Percentiles rank a stretch among this genome's conserved stretches.
phyloP scores from a whole-genome alignment of 2,797 vertebrate genomes.

The Trematomus bernacchii region DNA sequence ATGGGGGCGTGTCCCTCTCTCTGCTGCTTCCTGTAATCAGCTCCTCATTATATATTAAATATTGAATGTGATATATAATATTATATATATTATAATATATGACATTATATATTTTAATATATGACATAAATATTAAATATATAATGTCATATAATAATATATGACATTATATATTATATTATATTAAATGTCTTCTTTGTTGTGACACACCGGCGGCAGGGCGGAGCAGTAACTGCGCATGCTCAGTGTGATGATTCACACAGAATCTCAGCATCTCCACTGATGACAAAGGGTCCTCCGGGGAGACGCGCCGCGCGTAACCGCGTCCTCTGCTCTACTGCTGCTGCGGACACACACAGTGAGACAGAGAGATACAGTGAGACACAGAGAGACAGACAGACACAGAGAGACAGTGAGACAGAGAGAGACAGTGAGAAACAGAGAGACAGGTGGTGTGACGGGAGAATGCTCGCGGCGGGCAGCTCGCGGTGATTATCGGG shows the following conservation, averaged over 20 bases:
- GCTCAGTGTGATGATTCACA: constrained; percentile 26
- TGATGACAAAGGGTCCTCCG: constrained; percentile 61
- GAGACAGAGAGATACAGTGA: not conserved
- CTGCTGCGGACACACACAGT: constrained; percentile 20
- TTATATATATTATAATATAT: too few relatives aligned
- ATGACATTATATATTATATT: not conserved
- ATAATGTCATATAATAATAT: not conserved
- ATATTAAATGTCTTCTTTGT: not conserved
- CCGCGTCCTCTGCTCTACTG: constrained; percentile 38
- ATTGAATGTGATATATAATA: too few relatives aligned
- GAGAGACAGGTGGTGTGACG: not conserved
- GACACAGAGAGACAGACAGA: not conserved
- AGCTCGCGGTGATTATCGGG: constrained; percentile 35
- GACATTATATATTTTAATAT: too few relatives aligned
- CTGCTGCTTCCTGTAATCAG: too few relatives aligned
- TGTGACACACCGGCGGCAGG: constrained; percentile 11
- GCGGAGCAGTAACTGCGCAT: constrained; percentile 47
- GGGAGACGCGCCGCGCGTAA: constrained; percentile 58
- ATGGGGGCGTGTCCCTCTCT: too few relatives aligned
- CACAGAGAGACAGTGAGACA: not conserved
- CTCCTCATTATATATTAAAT: too few relatives aligned
- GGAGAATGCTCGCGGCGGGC: constrained; percentile 50
- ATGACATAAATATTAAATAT: too few relatives aligned
- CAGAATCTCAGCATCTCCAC: constrained; percentile 35
- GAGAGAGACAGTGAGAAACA: not conserved